Evolutionary conservation across 2,888 invertebrate species (phyloP).

Genomic region (Caenorhabditis auriculariae): DNA sequence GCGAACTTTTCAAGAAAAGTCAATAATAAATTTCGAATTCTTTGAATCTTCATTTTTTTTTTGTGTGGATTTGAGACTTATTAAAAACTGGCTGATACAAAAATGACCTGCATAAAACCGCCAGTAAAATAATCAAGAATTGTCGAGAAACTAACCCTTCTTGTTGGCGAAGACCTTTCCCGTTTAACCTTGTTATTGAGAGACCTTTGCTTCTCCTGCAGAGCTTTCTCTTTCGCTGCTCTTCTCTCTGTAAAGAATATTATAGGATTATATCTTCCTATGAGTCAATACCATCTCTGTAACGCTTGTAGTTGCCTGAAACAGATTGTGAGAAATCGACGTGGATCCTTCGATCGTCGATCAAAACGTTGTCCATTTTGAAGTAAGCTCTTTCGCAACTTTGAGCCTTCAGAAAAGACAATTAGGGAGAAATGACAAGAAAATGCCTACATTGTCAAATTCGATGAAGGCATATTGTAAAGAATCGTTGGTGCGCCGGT

Average conservation of each 20-base stretch:
- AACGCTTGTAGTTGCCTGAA: constrained; percentile 72
- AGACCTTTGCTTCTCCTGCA: background rate
- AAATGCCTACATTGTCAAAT: constrained; percentile 75
- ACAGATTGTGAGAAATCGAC: constrained; percentile 99
- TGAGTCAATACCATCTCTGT: background rate
- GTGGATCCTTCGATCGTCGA: constrained; percentile 96
- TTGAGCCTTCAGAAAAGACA: too few species aligned
- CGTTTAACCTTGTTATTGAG: background rate
- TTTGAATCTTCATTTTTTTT: too few species aligned
- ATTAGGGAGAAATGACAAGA: constrained; percentile 24
- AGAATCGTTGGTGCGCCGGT: constrained; percentile 87
- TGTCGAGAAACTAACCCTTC: background rate
- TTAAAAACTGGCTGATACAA: too few species aligned
- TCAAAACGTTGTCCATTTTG: constrained; percentile 99
- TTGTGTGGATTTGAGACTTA: too few species aligned
- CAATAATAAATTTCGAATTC: too few species aligned
- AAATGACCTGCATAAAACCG: too few species aligned
- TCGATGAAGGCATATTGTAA: constrained; percentile 98
- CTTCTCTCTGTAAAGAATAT: constrained; percentile 3
- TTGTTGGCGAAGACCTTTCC: constrained; percentile 14
- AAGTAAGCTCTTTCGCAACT: constrained; percentile 94
- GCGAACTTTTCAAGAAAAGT: too few species aligned
- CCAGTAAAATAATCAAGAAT: too few species aligned
- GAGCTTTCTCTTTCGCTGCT: constrained; percentile 4
- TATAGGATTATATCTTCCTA: constrained; percentile 1